Evolutionary conservation across 2,888 invertebrate species (phyloP), one percentile per base, ranked within the genome.

Genomic region (Drosophila stalkeri): DNA sequence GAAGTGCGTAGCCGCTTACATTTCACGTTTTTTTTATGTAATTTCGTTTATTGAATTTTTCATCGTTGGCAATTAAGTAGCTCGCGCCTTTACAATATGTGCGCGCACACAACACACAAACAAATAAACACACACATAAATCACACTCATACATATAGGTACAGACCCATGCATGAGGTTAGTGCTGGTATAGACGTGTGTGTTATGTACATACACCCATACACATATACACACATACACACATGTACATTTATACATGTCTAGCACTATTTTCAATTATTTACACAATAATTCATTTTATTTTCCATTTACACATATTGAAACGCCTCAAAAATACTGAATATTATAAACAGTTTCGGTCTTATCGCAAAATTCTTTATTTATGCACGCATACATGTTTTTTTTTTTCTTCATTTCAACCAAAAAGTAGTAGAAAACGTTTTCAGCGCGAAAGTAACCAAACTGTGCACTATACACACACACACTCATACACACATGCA

Each of bases 391-490:
- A 72, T 59, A 39, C 43, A 46, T 23, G 35, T 63, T 27, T 65
- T 49, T 68, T 54, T 70, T 56, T 71, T 66, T 76, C 63, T 49
- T 54, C 61, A 65, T 56, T 68, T 68, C 33, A 56, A 65, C 57
- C 55, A 75, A 78, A 81, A 70, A 62, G 72, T 75, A 82, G 82
- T 72, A 73, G 74, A 73, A 81, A 85, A 77, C 80, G 85, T 85
- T 85, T 85, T 85, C 88, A 85, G 85, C 85, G 85, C 85, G 81
- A 85, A 85, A 87, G 85, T 84, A 80, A 80, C 77, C 62, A 80
- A 80, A 82, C 73, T 86, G 77, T 75, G 75, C 64, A 76, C 78
- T 66, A 70, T 68, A 68, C 73, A 81, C 63, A 72, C 63, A 72
- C 65, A 77, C 60, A 69, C 27, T 60, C 20, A 56, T 66, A 77